A percentile compares a stretch with the other conserved stretches of the same genome.
Conservation (phyloP, 2,797 vertebrate genomes). For the Molothrus aeneus region DNA sequence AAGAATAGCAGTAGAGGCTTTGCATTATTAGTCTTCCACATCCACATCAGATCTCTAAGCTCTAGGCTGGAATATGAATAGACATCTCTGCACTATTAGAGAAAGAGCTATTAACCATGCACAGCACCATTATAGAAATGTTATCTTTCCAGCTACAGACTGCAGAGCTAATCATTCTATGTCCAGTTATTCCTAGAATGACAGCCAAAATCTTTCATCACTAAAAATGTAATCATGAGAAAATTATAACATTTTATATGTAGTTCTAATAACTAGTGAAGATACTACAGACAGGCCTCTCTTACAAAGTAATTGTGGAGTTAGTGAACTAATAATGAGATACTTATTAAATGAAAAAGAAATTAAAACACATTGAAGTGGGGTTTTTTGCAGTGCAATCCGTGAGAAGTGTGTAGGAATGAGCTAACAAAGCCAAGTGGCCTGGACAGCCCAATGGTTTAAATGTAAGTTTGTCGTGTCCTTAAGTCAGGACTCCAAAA, state of each 20-base stretch:
- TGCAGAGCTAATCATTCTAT: neutral
- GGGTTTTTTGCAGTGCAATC: neutral
- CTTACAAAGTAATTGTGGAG: neutral
- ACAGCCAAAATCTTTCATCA: conserved; percentile 1
- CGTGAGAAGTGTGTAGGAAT: neutral
- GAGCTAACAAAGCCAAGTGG: neutral
- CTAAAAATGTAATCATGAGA: neutral
- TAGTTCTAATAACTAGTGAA: neutral
- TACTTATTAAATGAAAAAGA: neutral
- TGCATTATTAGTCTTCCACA: neutral
- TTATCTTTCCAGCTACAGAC: conserved; percentile 10
- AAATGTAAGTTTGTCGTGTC: neutral
- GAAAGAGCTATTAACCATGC: neutral
- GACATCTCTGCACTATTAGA: neutral
- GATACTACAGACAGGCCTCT: neutral
- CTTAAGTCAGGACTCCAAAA: neutral
- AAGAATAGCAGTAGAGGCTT: neutral
- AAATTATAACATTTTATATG: neutral
- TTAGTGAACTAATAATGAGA: neutral
- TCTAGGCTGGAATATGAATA: neutral
- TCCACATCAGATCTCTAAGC: neutral
- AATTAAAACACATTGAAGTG: neutral
- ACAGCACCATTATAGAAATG: neutral
- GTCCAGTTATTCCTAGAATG: neutral
- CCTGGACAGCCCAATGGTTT: neutral